Conservation (phyloP, 2,113 vertebrate species). For the Cynocephalus volans region DNA sequence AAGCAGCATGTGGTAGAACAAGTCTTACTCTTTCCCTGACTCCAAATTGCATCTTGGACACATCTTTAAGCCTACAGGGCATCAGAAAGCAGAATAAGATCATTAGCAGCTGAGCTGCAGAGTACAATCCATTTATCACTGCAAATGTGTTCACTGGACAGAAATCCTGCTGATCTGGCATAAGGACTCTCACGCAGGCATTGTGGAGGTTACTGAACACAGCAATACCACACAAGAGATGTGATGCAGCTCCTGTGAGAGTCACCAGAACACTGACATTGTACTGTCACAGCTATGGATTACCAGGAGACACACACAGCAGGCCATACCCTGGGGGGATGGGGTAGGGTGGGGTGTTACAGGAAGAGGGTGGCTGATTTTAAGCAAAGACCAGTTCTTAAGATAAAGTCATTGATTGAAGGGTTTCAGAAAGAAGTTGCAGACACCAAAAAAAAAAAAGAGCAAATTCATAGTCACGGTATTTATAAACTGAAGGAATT, state of each 20-base stretch:
- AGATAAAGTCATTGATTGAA: background rate
- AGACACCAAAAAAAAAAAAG: background rate
- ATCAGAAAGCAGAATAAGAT: background rate
- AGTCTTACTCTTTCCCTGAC: background rate
- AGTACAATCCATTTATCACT: background rate
- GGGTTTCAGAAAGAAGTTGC: background rate
- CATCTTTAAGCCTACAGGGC: background rate
- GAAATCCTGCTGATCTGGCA: background rate
- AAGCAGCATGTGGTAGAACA: background rate
- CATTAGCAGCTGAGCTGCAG: background rate
- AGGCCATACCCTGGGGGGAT: background rate
- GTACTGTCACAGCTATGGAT: background rate
- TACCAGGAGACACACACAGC: background rate
- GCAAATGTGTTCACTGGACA: background rate
- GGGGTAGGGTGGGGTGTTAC: background rate
- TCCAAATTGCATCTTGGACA: background rate
- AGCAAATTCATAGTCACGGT: background rate
- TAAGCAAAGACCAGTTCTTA: slow-evolving; percentile 17
- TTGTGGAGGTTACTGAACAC: background rate
- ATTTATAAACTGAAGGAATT: background rate
- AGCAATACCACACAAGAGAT: background rate
- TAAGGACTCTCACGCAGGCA: background rate
- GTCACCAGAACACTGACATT: background rate
- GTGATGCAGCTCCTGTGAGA: fast-evolving
- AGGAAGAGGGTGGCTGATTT: background rate